phyloP scores from a whole-genome alignment of 2,888 invertebrate species.

The Anoplius nigerrimus region DNA sequence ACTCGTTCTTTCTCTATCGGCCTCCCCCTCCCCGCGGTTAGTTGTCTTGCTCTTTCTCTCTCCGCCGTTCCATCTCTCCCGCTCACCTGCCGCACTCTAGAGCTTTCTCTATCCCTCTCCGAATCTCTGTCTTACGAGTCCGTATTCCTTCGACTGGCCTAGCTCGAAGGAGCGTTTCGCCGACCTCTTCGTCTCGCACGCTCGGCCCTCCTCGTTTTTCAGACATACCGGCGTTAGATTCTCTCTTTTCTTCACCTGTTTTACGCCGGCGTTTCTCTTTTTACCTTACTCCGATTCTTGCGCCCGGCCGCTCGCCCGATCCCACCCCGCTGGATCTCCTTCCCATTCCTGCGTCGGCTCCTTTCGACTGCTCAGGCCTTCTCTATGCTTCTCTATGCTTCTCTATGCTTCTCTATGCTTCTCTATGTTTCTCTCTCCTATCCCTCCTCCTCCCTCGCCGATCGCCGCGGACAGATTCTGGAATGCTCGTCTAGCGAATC shows the following conservation, averaged over 20 bases:
- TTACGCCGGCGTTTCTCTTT: no score
- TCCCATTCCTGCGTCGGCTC: not conserved
- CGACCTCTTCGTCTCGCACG: not conserved
- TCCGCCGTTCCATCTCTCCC: slow-evolving; percentile 19
- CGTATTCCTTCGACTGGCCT: not conserved
- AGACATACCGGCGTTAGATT: not conserved
- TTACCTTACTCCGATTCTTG: no score
- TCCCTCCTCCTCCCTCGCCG: not conserved
- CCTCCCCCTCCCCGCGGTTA: slow-evolving; percentile 12
- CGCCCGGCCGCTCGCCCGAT: no score
- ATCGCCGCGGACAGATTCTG: no score
- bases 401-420: slow-evolving; percentile 31
- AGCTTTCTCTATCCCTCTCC: not conserved
- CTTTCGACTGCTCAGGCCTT: not conserved
- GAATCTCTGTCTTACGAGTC: not conserved
- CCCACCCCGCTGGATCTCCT: no score
- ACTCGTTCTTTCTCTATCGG: slow-evolving; percentile 14
- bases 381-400: not conserved
- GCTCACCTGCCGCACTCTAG: slow-evolving; percentile 30
- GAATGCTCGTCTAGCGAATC: no score
- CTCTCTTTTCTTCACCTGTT: slow-evolving; percentile 1
- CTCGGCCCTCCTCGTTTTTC: no score
- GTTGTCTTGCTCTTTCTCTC: no score
- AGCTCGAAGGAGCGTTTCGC: not conserved
- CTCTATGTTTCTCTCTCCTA: slow-evolving; percentile 29